Conservation (phyloP, 2,797 vertebrate genomes). For the Sebastes vulpes region DNA sequence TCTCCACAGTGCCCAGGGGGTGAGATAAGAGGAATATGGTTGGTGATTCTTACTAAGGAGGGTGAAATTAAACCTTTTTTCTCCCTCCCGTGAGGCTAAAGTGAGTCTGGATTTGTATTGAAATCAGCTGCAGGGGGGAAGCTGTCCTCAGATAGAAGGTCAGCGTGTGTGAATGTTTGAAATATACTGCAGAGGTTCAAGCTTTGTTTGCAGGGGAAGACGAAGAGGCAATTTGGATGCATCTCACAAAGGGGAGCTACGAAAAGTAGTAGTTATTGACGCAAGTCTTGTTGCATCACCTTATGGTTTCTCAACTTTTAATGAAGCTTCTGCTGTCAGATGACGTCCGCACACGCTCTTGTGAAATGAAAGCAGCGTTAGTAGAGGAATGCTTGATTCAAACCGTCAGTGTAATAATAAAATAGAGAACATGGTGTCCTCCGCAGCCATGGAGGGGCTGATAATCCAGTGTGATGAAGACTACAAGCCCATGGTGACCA, state of each 20-base stretch:
- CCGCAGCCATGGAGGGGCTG: not conserved
- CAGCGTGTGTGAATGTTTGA: conserved; percentile 8
- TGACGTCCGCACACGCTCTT: not conserved
- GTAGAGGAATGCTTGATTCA: conserved; percentile 1
- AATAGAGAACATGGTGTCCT: conserved; percentile 25
- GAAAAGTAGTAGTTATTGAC: conserved; percentile 1
- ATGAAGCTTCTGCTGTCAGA: not conserved
- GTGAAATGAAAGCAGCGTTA: conserved; percentile 6
- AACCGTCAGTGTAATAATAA: not conserved
- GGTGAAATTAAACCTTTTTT: conserved; percentile 52
- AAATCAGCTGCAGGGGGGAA: conserved; percentile 38
- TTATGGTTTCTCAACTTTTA: conserved; percentile 13
- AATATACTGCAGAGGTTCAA: not conserved
- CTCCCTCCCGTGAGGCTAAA: not conserved
- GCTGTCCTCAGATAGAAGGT: conserved; percentile 44
- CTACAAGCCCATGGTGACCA: not conserved
- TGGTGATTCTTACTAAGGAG: conserved; percentile 28
- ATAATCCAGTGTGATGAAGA: not conserved
- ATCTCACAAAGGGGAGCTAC: not conserved
- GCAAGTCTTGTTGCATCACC: conserved; percentile 4
- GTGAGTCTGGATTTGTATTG: conserved; percentile 41
- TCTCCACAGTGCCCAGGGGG: conserved; percentile 8
- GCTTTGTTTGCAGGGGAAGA: not conserved
- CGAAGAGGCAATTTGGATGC: not conserved
- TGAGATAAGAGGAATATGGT: conserved; percentile 40